phyloP scores from a whole-genome alignment of 2,888 invertebrate genomes.

The Drosophila yooni region DNA sequence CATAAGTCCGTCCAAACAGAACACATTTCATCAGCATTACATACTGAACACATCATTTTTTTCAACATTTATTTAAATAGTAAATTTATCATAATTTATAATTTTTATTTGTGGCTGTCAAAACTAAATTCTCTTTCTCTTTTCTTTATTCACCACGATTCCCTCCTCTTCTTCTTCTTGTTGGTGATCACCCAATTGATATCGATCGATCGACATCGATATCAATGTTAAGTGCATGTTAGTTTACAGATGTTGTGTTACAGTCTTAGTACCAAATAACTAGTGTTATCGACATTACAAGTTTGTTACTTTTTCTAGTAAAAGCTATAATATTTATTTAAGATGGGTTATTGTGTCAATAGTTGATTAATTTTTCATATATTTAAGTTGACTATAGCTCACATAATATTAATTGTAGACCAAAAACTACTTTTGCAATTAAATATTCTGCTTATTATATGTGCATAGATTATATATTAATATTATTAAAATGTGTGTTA shows the following conservation, averaged over 20 bases:
- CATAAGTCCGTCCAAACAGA: not conserved
- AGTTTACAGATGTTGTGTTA: too few species aligned
- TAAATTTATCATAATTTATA: not conserved
- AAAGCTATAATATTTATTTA: not conserved
- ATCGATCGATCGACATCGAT: too few species aligned
- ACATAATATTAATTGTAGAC: not conserved
- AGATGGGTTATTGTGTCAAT: not conserved
- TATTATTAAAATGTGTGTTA: slow-evolving; percentile 32
- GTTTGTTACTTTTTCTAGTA: not conserved
- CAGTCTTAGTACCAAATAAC: too few species aligned
- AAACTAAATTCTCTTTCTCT: too few species aligned
- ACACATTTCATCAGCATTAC: not conserved
- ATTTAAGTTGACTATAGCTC: not conserved
- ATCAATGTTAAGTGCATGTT: too few species aligned
- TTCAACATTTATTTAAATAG: not conserved
- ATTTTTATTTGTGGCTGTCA: not conserved
- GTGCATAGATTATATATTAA: slow-evolving; percentile 2
- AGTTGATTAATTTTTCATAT: not conserved
- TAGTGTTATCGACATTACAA: too few species aligned
- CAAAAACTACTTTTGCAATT: not conserved
- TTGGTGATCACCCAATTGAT: too few species aligned
- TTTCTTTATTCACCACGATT: too few species aligned
- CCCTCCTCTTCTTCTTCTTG: too few species aligned
- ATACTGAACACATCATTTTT: not conserved
- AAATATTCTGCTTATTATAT: slow-evolving; percentile 1